Base-by-base conservation (phyloP, 2,113 vertebrate species). In the Odobenus rosmarus region DNA sequence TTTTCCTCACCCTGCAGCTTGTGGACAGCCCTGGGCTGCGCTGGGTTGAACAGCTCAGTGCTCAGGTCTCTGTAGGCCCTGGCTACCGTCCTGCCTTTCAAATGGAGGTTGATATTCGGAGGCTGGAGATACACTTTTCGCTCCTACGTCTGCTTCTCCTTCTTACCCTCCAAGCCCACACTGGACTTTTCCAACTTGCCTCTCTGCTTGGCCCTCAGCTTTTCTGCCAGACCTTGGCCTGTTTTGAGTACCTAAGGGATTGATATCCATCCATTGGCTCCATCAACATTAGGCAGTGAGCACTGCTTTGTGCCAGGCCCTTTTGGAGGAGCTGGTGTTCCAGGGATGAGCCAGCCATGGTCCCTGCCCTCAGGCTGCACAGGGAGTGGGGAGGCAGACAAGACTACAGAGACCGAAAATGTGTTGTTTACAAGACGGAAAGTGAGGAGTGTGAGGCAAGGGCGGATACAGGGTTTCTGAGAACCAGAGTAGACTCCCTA, bases 1-100 rank as follows among this genome's bases (percentile, higher is more conserved):
- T 21, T 59, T 36, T 71, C 51, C 86, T 39, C 7, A 26, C 67
- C 90, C n/a, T 18, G 72, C 7, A 53, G 11, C 14, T 28, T 39
- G 26, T 0, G 46, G 39, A 69, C 3, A 72, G 57, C 31, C 4
- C 61, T 1, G 4, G 79, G 64, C 16, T 59, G 23, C 59, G 16
- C 14, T 13, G 6, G 36, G 13, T 39, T 51, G 12, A 59, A 28
- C 0, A 1, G 5, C 14, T 51, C 3, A 8, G 46, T 1, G 5
- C 53, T 0, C 2, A 57, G 36, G 26, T 21, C 36, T 42, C 24
- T 21, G 61, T 1, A 13, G 31, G 39, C 3, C 1, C 57, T 28
- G 39, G 33, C 3, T 23, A 28, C 14, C 31, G 11, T 8, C 23
- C 16, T 59, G 26, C 36, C 76, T 19, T 23, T 21, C 62, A 0